Evolutionary conservation across 2,797 vertebrate genomes (phyloP).

Genomic region (Sebastes cheni): DNA sequence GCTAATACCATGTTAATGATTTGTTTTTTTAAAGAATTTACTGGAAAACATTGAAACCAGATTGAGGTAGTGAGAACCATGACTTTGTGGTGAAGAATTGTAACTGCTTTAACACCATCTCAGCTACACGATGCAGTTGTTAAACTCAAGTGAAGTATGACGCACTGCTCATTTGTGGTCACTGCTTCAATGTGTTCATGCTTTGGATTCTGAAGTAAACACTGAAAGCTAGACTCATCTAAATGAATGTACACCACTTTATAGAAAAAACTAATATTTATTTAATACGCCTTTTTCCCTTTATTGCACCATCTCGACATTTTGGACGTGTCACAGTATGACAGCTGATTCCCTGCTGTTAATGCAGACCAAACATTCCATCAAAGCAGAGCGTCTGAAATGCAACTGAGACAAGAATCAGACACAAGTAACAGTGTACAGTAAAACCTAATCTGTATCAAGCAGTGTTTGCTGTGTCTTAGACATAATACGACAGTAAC

Average conservation of each 20-base stretch:
- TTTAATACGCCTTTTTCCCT: neutral
- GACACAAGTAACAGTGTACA: neutral
- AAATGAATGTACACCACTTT: neutral
- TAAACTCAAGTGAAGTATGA: neutral
- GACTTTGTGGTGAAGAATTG: neutral
- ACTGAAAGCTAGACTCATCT: neutral
- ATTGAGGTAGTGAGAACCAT: neutral
- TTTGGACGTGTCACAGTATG: neutral
- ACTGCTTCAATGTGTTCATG: neutral
- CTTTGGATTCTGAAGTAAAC: neutral
- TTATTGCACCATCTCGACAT: neutral
- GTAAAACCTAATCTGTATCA: neutral
- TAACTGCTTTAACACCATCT: neutral
- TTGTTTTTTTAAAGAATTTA: neutral
- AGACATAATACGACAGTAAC: too few species aligned
- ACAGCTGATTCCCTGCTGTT: constrained; percentile 7
- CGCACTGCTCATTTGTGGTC: neutral
- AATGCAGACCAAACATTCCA: neutral
- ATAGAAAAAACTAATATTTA: neutral
- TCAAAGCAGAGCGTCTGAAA: neutral
- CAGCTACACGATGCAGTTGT: neutral
- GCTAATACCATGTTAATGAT: neutral
- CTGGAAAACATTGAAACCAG: neutral
- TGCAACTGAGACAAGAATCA: neutral
- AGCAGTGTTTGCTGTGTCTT: neutral